These are phyloP conservation scores for Notamacropus eugenii DNA, from an alignment of 2,797 vertebrate genomes.

Conservation along the genomic window DNA sequence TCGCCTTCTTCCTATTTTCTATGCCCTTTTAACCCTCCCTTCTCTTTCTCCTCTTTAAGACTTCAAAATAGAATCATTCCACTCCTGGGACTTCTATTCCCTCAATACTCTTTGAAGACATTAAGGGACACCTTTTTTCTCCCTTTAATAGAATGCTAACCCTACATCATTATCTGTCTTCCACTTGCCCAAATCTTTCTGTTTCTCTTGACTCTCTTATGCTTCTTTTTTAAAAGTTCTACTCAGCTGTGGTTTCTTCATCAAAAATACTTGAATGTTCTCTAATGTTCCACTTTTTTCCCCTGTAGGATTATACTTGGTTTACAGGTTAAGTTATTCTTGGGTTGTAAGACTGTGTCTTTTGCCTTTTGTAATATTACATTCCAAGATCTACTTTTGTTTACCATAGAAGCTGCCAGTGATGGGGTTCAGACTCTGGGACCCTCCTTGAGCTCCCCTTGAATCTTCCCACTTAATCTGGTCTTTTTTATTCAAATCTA, in stretches of 20 bases:
- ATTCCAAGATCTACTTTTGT: background rate
- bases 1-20: background rate
- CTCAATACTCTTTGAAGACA: background rate
- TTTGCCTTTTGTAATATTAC: background rate
- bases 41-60: background rate
- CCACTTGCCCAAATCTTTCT: background rate
- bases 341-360: background rate
- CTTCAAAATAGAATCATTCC: background rate
- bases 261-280: background rate
- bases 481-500: too few species aligned
- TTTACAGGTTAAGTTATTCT: too few species aligned
- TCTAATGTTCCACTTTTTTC: background rate
- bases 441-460: too few species aligned
- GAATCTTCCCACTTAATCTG: too few species aligned
- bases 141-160: background rate
- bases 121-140: background rate
- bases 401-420: background rate
- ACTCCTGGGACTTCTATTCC: background rate
- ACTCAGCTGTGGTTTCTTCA: background rate
- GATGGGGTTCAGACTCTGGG: too few species aligned
- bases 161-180: background rate
- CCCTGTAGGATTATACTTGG: background rate
- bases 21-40: background rate
- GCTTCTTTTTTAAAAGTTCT: background rate
- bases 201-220: background rate